Conservation (phyloP, 1,140 invertebrate species). For the Rhynchophorus ferrugineus region DNA sequence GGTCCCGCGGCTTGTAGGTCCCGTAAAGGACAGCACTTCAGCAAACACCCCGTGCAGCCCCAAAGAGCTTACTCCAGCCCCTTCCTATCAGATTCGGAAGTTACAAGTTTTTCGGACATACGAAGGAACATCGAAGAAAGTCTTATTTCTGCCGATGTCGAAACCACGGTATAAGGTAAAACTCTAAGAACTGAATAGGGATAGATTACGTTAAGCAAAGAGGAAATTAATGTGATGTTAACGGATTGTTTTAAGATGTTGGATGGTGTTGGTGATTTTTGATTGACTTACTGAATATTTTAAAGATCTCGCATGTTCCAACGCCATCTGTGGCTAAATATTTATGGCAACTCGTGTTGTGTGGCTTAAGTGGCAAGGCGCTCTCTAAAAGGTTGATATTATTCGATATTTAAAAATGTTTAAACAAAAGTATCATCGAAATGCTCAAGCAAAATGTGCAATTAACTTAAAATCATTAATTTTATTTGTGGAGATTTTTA, state of each 20-base stretch:
- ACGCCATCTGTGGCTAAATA: too few relatives aligned
- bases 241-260: too few relatives aligned
- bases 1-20: conserved; percentile 22
- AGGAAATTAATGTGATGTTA: too few relatives aligned
- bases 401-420: background rate
- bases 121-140: conserved; percentile 6
- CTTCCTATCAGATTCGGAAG: conserved; percentile 37
- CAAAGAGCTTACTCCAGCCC: conserved; percentile 27
- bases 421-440: background rate
- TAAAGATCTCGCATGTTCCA: too few relatives aligned
- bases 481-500: too few relatives aligned
- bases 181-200: background rate
- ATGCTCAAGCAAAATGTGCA: conserved; percentile 11
- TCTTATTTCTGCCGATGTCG: conserved; percentile 29
- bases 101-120: conserved; percentile 18
- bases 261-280: background rate
- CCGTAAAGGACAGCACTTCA: conserved; percentile 6
- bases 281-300: background rate
- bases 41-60: background rate
- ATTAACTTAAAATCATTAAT: too few relatives aligned
- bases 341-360: too few relatives aligned
- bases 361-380: conserved; percentile 12
- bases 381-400: conserved; percentile 9
- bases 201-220: too few relatives aligned
- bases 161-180: conserved; percentile 33